Conservation (phyloP, 1,140 invertebrate genomes). For the Philaenus spumarius region DNA sequence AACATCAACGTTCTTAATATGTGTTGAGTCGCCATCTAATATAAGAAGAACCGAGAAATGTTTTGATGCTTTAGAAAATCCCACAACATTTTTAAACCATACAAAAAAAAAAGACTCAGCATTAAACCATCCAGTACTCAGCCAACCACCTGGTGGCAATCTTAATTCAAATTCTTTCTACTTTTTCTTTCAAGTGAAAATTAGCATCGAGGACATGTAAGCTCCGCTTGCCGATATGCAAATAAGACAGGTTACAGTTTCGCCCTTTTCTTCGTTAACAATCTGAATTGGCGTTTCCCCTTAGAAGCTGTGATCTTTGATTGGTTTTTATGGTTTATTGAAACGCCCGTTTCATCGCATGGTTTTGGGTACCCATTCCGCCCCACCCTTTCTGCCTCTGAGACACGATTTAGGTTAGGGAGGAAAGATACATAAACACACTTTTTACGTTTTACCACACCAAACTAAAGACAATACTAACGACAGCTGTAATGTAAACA, state of each 20-base stretch:
- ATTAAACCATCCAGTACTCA: constrained; percentile 38
- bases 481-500: too few species aligned
- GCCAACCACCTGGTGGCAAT: constrained; percentile 31
- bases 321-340: too few species aligned
- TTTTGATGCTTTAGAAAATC: constrained; percentile 19
- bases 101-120: constrained; percentile 23
- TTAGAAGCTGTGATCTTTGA: too few species aligned
- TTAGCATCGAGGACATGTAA: constrained; percentile 39
- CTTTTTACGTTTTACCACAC: too few species aligned
- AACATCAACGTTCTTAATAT: constrained; percentile 37
- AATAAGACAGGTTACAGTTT: constrained; percentile 31
- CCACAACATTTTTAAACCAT: constrained; percentile 8
- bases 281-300: constrained; percentile 26
- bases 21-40: constrained; percentile 34
- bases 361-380: too few species aligned
- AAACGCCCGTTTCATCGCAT: too few species aligned
- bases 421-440: too few species aligned
- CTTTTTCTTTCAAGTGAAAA: constrained; percentile 37
- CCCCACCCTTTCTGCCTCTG: too few species aligned
- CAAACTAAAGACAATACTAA: too few species aligned
- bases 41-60: constrained; percentile 37
- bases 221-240: constrained; percentile 38
- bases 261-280: constrained; percentile 34
- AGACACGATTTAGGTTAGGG: too few species aligned
- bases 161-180: constrained; percentile 20